These are phyloP conservation scores for Nasonia giraulti DNA, from an alignment of 1,140 invertebrate species.

Conservation along the genomic window DNA sequence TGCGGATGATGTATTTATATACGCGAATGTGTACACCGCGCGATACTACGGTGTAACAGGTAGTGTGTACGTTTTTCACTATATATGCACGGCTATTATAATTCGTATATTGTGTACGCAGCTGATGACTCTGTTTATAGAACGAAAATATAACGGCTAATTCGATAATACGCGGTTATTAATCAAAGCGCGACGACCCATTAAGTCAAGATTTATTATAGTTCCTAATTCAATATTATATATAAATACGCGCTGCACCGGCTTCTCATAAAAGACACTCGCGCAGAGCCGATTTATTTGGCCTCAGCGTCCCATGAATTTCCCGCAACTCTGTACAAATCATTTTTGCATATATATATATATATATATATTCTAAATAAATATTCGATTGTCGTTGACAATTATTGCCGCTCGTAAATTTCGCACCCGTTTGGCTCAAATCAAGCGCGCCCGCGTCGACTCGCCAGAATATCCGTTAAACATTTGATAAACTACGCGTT, in stretches of 20 bases:
- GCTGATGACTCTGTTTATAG: no score
- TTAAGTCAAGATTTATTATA: no score
- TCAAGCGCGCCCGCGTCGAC: background rate
- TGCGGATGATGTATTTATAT: background rate
- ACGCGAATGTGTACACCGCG: background rate
- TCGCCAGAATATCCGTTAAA: constrained; percentile 21
- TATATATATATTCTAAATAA: background rate
- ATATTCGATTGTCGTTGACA: background rate
- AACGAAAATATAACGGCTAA: no score
- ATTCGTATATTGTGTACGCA: no score
- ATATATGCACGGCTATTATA: no score
- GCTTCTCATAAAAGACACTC: no score
- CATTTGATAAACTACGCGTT: constrained; percentile 27
- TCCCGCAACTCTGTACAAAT: background rate
- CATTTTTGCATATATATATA: background rate
- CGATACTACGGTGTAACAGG: background rate
- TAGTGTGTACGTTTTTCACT: background rate
- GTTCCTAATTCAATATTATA: no score
- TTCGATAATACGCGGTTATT: no score
- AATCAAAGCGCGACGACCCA: no score
- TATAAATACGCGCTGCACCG: no score
- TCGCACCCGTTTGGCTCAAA: background rate
- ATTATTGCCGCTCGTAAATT: constrained; percentile 23
- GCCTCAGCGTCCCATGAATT: background rate
- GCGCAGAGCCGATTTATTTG: background rate